Evolutionary conservation across 1,140 invertebrate genomes (phyloP).

Genomic region (Limonius californicus): DNA sequence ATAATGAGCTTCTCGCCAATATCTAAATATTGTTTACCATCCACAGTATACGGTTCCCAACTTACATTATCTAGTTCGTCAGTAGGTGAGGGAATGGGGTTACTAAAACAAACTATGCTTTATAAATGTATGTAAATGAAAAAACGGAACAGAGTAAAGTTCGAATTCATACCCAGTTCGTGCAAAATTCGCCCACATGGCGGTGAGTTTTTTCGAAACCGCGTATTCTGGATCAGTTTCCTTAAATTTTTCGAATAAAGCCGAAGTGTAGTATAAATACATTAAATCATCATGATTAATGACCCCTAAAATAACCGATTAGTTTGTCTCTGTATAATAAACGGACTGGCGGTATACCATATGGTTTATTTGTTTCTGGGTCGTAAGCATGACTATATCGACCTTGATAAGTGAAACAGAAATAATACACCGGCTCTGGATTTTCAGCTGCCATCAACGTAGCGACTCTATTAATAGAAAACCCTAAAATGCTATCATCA

Average conservation of each 20-base stretch:
- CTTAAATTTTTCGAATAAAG: slow-evolving; percentile 49
- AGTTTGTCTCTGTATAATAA: too few relatives aligned
- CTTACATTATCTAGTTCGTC: too few relatives aligned
- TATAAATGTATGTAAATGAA: too few relatives aligned
- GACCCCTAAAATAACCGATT: slow-evolving; percentile 48
- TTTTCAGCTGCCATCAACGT: slow-evolving; percentile 47
- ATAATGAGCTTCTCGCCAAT: too few relatives aligned
- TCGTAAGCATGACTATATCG: slow-evolving; percentile 49
- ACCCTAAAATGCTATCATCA: slow-evolving; percentile 51
- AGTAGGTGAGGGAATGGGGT: too few relatives aligned
- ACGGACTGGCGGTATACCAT: too few relatives aligned
- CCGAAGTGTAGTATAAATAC: slow-evolving; percentile 56
- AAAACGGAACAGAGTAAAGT: too few relatives aligned
- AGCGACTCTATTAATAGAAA: slow-evolving; percentile 47
- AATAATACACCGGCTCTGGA: slow-evolving; percentile 49
- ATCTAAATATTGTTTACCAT: too few relatives aligned
- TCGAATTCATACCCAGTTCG: slow-evolving; percentile 56
- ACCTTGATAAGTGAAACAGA: slow-evolving; percentile 51
- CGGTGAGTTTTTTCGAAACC: slow-evolving; percentile 50
- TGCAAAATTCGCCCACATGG: slow-evolving; percentile 52
- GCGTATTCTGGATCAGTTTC: slow-evolving; percentile 50
- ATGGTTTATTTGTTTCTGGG: slow-evolving; percentile 35
- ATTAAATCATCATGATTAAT: slow-evolving; percentile 61
- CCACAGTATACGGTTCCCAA: too few relatives aligned
- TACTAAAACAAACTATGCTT: too few relatives aligned